Evolutionary conservation across 2,888 invertebrate genomes (phyloP), one percentile per base, ranked within the genome.

Genomic region (Auanema freiburgensis): DNA sequence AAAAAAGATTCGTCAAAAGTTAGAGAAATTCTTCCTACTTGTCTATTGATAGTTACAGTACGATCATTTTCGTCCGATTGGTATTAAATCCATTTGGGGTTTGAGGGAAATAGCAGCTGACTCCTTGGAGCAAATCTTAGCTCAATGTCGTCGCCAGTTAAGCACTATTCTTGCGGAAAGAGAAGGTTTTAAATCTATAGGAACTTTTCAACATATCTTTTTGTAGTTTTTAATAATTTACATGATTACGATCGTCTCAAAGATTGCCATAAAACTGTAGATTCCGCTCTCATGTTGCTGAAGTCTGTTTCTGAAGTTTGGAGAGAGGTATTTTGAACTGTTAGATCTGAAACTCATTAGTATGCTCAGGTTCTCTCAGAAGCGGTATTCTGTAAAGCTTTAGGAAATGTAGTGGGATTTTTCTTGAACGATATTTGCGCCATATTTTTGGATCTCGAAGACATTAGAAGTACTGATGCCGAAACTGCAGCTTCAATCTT

Each of bases 261-360:
- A 4, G 41, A 18, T n/a, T 62, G 62, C 23, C 24, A 50, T 23
- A 62, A 49, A 43, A 56, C 51, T 11, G 23, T 62, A 12, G 33
- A 14, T 6, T 71, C 66, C 8, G 77, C 77, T 57, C 57, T 65
- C 51, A 59, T 74, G 46, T 71, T 71, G 50, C 67, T 80, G 12
- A 59, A 69, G 11, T 73, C 72, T 18, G 67, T 80, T 44, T 65
- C 74, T 12, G 69, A 68, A n/a, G 76, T 72, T 41, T 79, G 79
- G 67, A 61, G 70, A 40, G 78, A 80, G 59, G 77, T 79, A n/a
- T n/a, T n/a, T n/a, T n/a, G n/a, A n/a, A n/a, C n/a, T n/a, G 12
- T 50, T 14, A 12, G 1, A 14, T 43, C n/a, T 14, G n/a, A 43
- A n/a, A n/a, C n/a, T n/a, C n/a, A n/a, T n/a, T n/a, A n/a, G n/a